phyloP scores from a whole-genome alignment of 2,797 vertebrate species.

The Balearica regulorum region DNA sequence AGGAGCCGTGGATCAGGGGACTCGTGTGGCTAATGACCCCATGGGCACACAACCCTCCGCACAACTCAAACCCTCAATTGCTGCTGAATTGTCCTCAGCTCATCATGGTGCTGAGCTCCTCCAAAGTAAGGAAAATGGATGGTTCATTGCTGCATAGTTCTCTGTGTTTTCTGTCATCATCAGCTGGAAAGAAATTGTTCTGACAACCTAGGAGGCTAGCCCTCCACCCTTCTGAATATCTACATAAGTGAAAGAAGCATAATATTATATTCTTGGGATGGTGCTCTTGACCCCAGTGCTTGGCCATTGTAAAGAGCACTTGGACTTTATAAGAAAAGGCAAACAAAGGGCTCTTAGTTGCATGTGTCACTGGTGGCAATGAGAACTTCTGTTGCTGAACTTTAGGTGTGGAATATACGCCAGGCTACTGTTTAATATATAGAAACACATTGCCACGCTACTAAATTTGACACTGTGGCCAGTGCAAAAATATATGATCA shows the following conservation, averaged over 20 bases:
- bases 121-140: not conserved
- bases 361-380: not conserved
- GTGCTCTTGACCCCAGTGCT: not conserved
- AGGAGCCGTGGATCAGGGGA: not conserved
- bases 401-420: not conserved
- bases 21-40: not conserved
- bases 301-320: not conserved
- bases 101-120: not conserved
- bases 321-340: not conserved
- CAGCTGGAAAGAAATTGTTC: not conserved
- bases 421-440: not conserved
- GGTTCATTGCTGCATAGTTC: not conserved
- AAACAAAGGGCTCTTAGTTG: not conserved
- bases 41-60: not conserved
- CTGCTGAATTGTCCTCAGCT: not conserved
- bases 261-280: not conserved
- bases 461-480: not conserved
- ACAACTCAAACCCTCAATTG: not conserved
- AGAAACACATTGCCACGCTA: not conserved
- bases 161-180: not conserved
- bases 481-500: not conserved
- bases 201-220: not conserved
- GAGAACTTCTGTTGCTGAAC: not conserved
- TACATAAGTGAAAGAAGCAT: not conserved
- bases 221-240: not conserved